Evolutionary conservation across 1,140 invertebrate species (phyloP).

Genomic region (Hypsibius dujardini): DNA sequence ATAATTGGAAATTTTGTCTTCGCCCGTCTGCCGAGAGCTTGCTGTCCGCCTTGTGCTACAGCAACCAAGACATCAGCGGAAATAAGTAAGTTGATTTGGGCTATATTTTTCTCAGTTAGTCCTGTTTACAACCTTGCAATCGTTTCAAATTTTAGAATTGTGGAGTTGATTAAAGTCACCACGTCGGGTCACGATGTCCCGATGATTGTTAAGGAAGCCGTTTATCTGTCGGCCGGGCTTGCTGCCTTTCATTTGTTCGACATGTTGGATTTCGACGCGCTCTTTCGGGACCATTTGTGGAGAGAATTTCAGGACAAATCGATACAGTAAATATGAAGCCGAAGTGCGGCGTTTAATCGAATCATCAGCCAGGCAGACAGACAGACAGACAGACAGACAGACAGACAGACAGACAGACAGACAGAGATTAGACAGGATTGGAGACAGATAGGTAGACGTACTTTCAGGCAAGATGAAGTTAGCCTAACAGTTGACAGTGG

Average conservation of each 20-base stretch:
- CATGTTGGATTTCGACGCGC: not conserved
- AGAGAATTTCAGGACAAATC: constrained; percentile 8
- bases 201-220: not conserved
- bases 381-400: too few species aligned
- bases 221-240: not conserved
- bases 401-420: too few species aligned
- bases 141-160: not conserved
- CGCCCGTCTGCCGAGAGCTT: not conserved
- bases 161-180: not conserved
- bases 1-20: not conserved
- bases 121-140: not conserved
- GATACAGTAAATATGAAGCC: too few species aligned
- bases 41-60: not conserved
- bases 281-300: not conserved
- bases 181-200: not conserved
- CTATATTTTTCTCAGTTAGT: not conserved
- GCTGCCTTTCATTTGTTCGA: constrained; percentile 12
- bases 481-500: too few species aligned
- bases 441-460: too few species aligned
- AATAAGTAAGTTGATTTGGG: not conserved
- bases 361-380: too few species aligned
- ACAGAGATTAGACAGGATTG: too few species aligned
- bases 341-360: too few species aligned
- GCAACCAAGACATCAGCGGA: not conserved
- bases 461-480: too few species aligned